These are phyloP conservation scores for Ormia ochracea DNA, from an alignment of 2,888 invertebrate genomes.

Conservation along the genomic window DNA sequence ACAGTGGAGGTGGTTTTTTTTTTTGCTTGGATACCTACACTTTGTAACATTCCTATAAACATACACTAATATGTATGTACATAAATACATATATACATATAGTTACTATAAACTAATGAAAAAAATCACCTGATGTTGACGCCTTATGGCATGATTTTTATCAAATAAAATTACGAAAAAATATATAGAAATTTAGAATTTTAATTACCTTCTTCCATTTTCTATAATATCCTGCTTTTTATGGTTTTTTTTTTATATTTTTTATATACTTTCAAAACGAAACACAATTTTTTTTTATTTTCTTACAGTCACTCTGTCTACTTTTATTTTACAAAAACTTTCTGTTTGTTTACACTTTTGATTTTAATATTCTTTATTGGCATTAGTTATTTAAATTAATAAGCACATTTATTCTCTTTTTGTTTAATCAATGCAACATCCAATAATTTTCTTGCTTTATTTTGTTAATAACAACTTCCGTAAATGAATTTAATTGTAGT, in stretches of 20 bases:
- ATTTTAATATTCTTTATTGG: background rate
- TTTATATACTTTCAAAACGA: background rate
- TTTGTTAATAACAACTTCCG: conserved; percentile 45
- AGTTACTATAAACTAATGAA: conserved; percentile 20
- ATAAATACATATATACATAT: background rate
- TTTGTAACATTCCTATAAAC: too few relatives aligned
- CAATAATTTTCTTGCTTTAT: conserved; percentile 11
- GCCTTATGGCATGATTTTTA: conserved; percentile 57
- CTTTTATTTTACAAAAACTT: background rate
- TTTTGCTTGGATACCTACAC: too few relatives aligned
- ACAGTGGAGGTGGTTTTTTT: background rate
- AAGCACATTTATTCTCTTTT: background rate
- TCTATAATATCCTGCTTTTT: background rate
- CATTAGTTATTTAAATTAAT: background rate
- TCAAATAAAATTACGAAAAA: too few relatives aligned
- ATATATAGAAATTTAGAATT: background rate
- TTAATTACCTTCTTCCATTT: conserved; percentile 46
- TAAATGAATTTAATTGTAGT: conserved; percentile 42
- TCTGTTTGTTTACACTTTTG: conserved; percentile 30
- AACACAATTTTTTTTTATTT: background rate
- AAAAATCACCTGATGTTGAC: conserved; percentile 62
- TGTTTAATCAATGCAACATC: conserved; percentile 32
- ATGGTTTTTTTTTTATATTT: conserved; percentile 4
- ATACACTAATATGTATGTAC: background rate
- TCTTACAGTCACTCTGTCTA: background rate